Base-by-base conservation (phyloP, 2,888 invertebrate genomes). In the Hyalella azteca region DNA sequence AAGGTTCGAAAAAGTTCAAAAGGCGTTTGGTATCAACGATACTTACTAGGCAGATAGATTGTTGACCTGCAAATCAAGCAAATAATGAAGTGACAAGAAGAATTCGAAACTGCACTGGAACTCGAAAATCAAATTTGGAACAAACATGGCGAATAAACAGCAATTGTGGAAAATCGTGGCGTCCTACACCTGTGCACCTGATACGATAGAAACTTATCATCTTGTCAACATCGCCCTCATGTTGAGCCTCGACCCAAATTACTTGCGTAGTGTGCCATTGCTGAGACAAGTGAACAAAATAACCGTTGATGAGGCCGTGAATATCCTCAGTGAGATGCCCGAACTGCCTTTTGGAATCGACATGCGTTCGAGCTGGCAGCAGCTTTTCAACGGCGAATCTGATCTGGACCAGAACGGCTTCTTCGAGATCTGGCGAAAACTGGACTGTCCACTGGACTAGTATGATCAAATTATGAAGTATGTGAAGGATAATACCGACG, bases 131-230 rank as follows among this genome's bases (percentile, higher is more conserved):
- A n/a, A n/a, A n/a, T n/a, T n/a, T n/a, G n/a, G n/a, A n/a, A n/a
- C n/a, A n/a, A n/a, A n/a, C n/a, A 75, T 75, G 75, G 41, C 75
- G 7, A 45, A n/a, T 19, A 26, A 45, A 39, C 11, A 15, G 7
- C 45, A 75, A 29, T 45, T 75, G 41, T 19, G 15, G n/a, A 45
- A 75, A 75, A 45, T 75, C 15, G 75, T 75, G 22, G 29, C 32
- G 75, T 41, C 29, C 15, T 75, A 75, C 45, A 75, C 75, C 5
- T 75, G 75, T 26, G 75, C 75, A 13, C 40, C 41, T n/a, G 75
- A 41, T 5, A 29, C 26, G 9, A 75, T 75, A 5, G 75, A 75
- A 19, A 75, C 75, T 5, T 22, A 45, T 29, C 75, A 75, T 45
- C 45, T 75, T 4, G 41, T 26, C 22, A 41, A 39, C 40, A 75